Evolutionary conservation across 2,113 vertebrate species (phyloP).

Genomic region (Vulpes lagopus): DNA sequence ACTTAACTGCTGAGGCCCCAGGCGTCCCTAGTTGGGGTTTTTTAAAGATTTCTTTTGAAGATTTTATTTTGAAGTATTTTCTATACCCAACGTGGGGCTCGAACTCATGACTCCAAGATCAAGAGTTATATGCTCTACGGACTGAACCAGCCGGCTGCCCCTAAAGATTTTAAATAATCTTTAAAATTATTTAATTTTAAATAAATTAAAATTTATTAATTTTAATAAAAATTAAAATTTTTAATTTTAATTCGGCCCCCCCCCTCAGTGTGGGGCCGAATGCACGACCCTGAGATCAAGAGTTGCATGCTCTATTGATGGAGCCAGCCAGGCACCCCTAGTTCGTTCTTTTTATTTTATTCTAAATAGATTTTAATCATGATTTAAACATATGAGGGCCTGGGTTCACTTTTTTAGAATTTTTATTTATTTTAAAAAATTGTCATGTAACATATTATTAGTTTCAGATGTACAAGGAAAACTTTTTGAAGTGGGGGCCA

Average conservation of each 20-base stretch:
- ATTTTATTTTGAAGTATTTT: neutral
- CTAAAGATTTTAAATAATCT: neutral
- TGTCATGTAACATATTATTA: neutral
- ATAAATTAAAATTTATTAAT: too few relatives aligned
- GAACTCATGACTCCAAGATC: neutral
- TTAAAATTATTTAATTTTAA: neutral
- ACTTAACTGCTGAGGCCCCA: too few relatives aligned
- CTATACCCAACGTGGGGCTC: neutral
- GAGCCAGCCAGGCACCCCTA: neutral
- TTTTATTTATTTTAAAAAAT: neutral
- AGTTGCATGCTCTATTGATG: neutral
- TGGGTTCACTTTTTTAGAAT: slow-evolving; percentile 45
- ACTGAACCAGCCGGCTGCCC: neutral
- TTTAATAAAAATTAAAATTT: too few relatives aligned
- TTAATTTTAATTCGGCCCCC: too few relatives aligned
- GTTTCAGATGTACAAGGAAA: neutral
- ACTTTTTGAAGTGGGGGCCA: neutral
- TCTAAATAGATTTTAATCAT: slow-evolving; percentile 64
- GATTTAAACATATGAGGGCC: slow-evolving; percentile 55
- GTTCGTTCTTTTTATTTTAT: slow-evolving; percentile 68
- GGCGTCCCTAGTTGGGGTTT: neutral
- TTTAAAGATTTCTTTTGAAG: neutral
- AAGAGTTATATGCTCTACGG: neutral
- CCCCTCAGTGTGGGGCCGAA: neutral
- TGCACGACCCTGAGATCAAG: neutral